These are phyloP conservation scores for Cephalopachus bancanus DNA, from an alignment of 2,797 vertebrate genomes.

Conservation along the genomic window DNA sequence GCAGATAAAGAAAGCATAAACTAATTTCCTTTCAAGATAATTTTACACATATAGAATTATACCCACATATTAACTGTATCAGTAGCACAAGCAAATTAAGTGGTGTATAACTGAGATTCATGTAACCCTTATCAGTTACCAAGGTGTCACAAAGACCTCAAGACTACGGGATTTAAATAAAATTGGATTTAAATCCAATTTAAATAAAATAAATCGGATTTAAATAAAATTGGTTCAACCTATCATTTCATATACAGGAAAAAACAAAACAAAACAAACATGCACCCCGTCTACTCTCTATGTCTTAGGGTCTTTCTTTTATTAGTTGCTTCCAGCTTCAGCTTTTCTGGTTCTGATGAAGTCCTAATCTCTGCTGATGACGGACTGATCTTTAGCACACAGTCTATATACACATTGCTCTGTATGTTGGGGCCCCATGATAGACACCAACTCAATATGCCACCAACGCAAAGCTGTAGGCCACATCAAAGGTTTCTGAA, in stretches of 20 bases:
- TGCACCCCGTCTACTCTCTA: neutral
- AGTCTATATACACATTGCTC: neutral
- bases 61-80: neutral
- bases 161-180: constrained; percentile 26
- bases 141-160: neutral
- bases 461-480: neutral
- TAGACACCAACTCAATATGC: neutral
- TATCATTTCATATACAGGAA: neutral
- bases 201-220: too few species aligned
- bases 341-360: neutral
- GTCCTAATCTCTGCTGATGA: neutral
- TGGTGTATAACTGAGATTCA: neutral
- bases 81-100: constrained; percentile 20
- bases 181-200: too few species aligned
- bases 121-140: constrained; percentile 22
- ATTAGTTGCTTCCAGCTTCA: neutral
- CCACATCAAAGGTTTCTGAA: neutral
- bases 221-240: constrained; percentile 45
- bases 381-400: neutral
- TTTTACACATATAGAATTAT: constrained; percentile 50
- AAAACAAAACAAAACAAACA: neutral
- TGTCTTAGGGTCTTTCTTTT: neutral
- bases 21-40: constrained; percentile 48
- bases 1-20: constrained; percentile 42
- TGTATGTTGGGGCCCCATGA: neutral